Evolutionary conservation across 2,797 vertebrate genomes (phyloP).

Genomic region (Phylloscopus collybita): DNA sequence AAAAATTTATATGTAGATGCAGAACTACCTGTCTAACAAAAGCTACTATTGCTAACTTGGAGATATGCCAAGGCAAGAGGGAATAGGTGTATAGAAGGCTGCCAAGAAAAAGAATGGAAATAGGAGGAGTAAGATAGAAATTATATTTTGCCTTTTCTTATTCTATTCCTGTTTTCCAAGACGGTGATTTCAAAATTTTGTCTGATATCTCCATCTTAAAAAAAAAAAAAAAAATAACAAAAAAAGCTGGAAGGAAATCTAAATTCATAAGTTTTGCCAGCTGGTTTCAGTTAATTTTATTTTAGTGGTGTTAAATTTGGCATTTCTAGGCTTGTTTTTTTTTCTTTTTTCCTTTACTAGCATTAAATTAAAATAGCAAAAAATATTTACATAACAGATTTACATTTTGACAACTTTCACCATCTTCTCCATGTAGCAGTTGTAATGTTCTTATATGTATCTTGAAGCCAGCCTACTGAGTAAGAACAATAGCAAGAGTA

Average conservation of each 20-base stretch:
- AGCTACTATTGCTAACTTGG: constrained; percentile 43
- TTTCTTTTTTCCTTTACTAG: background rate
- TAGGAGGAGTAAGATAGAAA: background rate
- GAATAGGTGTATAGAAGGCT: constrained; percentile 38
- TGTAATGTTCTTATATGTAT: background rate
- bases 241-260: constrained; percentile 26
- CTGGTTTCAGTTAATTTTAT: constrained; percentile 42
- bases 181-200: constrained; percentile 8
- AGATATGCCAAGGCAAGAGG: background rate
- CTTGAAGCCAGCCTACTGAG: background rate
- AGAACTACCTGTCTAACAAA: constrained; percentile 38
- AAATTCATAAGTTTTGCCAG: background rate
- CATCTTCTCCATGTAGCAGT: background rate
- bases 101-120: background rate
- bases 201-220: constrained; percentile 26
- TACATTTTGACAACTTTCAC: background rate
- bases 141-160: background rate
- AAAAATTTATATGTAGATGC: constrained; percentile 18
- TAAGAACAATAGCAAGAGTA: background rate
- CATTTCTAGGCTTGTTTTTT: background rate
- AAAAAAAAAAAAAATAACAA: background rate
- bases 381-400: background rate
- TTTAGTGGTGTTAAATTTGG: background rate
- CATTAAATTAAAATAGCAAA: background rate
- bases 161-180: background rate